Conservation (phyloP, 2,888 invertebrate species). For the Drosophila affinis region DNA sequence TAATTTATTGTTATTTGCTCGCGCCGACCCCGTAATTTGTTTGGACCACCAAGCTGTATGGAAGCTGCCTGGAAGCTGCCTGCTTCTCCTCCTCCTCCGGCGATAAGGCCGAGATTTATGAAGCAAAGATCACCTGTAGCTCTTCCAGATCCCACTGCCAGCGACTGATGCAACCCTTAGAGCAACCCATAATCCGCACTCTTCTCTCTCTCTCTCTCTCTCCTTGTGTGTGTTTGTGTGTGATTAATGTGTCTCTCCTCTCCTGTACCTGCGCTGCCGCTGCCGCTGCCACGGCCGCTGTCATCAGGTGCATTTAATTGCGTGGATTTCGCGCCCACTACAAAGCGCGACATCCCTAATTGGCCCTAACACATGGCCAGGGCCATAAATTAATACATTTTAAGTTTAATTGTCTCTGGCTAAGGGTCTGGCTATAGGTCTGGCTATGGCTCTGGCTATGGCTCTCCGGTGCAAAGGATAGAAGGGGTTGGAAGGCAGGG, state of each 20-base stretch:
- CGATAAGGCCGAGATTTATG: conserved; percentile 52
- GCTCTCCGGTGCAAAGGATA: neutral
- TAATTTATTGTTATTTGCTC: conserved; percentile 73
- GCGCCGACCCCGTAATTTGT: conserved; percentile 63
- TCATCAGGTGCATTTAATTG: conserved; percentile 83
- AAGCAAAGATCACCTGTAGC: conserved; percentile 26
- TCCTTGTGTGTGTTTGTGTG: conserved; percentile 7
- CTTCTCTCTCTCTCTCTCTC: neutral
- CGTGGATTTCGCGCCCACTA: conserved; percentile 78
- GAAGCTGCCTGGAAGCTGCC: no score
- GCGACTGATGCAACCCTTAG: neutral
- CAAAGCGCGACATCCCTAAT: conserved; percentile 68
- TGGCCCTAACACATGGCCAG: conserved; percentile 60
- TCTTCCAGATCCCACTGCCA: neutral
- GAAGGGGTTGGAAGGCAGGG: neutral
- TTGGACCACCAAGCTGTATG: conserved; percentile 22
- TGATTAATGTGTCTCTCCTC: conserved; percentile 66
- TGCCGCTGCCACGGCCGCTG: conserved; percentile 20
- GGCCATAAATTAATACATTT: conserved; percentile 80
- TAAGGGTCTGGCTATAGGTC: no score
- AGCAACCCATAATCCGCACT: neutral
- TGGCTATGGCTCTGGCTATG: conserved; percentile 14
- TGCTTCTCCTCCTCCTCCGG: neutral
- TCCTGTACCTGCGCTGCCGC: neutral
- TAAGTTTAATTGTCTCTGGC: conserved; percentile 75